A percentile compares a stretch with the other conserved stretches of the same genome.
phyloP scores from a whole-genome alignment of 2,797 vertebrate species.

The Perodicticus potto region DNA sequence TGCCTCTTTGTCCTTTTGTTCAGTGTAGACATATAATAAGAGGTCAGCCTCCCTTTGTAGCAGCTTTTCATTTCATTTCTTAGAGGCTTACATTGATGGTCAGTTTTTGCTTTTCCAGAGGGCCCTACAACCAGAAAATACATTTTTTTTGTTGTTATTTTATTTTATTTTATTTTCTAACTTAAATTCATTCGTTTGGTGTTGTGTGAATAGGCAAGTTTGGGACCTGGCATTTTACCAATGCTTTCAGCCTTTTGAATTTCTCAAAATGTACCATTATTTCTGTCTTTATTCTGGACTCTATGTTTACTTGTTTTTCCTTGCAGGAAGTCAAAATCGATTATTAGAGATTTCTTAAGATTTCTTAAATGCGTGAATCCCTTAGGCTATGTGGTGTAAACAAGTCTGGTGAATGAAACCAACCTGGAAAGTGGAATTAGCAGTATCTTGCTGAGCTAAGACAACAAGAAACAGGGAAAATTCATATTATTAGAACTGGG shows the following conservation, averaged over 20 bases:
- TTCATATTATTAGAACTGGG: constrained; percentile 6
- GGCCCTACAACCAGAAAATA: background rate
- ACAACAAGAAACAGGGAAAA: constrained; percentile 52
- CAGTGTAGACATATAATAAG: background rate
- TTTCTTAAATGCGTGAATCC: constrained; percentile 65
- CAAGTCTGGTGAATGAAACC: constrained; percentile 54
- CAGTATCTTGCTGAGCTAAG: constrained; percentile 49
- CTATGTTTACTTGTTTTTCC: constrained; percentile 49
- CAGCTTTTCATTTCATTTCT: constrained; percentile 54
- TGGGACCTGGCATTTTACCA: constrained; percentile 20
- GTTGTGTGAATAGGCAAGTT: constrained; percentile 18
- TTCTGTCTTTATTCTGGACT: constrained; percentile 39
- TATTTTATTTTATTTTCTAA: background rate
- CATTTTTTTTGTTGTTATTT: too few species aligned
- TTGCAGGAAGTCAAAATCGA: constrained; percentile 51
- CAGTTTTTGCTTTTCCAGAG: constrained; percentile 42
- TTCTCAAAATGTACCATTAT: constrained; percentile 60
- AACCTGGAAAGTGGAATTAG: constrained; percentile 68
- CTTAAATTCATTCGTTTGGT: constrained; percentile 49
- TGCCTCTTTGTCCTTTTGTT: background rate
- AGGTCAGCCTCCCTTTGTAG: constrained; percentile 3
- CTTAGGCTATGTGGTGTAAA: constrained; percentile 52
- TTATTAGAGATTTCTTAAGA: constrained; percentile 14
- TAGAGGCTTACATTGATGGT: constrained; percentile 35
- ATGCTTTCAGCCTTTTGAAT: constrained; percentile 5